phyloP scores from a whole-genome alignment of 92 coral and sea anemone genomes.

The Palythoa grandis region DNA sequence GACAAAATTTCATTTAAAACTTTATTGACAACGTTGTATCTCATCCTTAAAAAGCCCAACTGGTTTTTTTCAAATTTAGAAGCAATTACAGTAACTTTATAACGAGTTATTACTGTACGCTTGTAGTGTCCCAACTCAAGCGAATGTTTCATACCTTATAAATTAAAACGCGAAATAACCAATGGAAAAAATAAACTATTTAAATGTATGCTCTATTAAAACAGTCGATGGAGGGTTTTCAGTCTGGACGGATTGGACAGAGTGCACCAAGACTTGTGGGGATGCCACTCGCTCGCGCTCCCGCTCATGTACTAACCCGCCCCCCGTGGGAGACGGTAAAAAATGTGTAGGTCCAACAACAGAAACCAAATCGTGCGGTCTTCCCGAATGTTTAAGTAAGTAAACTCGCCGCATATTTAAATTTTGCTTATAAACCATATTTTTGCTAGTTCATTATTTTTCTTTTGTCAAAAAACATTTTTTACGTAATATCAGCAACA shows the following conservation, averaged over 20 bases:
- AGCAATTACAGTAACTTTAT: too few relatives aligned
- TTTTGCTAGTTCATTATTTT: background rate
- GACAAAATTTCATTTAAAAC: too few relatives aligned
- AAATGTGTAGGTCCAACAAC: conserved; percentile 17
- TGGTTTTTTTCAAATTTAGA: too few relatives aligned
- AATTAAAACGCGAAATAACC: too few relatives aligned
- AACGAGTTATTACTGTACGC: too few relatives aligned
- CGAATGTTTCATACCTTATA: too few relatives aligned
- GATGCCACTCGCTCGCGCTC: conserved; percentile 34
- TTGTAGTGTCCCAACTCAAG: too few relatives aligned
- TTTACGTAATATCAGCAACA: background rate
- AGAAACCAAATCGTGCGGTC: conserved; percentile 37
- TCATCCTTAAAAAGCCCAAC: too few relatives aligned
- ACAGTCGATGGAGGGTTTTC: conserved; percentile 40
- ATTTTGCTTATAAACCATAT: background rate
- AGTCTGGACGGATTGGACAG: conserved; percentile 41
- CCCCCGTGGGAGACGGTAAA: conserved; percentile 30
- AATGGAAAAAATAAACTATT: background rate
- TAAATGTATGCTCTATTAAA: background rate
- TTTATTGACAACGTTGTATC: too few relatives aligned
- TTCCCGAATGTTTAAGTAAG: conserved; percentile 28
- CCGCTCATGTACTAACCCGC: conserved; percentile 39
- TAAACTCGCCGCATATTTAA: background rate
- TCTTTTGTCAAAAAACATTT: background rate
- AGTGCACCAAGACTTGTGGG: conserved; percentile 35